Conservation (phyloP, 2,113 vertebrate species). For the Felis catus region F.catus_Fca126_mat1.0 CM031426.1:12612501-12613000, state of each 20-base stretch:
- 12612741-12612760: background rate
- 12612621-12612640: background rate
- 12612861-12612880: background rate
- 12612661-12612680: background rate
- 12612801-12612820: background rate
- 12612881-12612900: background rate
- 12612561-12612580: background rate
- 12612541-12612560: background rate
- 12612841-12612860: background rate
- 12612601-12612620: background rate
- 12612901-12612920: background rate
- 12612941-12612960: background rate
- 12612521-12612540: background rate
- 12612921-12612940: background rate
- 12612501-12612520: background rate
- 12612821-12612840: background rate
- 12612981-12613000: background rate
- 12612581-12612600: background rate
- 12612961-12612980: background rate
- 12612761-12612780: background rate
- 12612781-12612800: background rate
- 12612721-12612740: background rate
- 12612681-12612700: background rate
- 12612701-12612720: background rate
- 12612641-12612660: background rate